phyloP scores from a whole-genome alignment of 92 coral and sea anemone species.

The Actinostola sp. region DNA sequence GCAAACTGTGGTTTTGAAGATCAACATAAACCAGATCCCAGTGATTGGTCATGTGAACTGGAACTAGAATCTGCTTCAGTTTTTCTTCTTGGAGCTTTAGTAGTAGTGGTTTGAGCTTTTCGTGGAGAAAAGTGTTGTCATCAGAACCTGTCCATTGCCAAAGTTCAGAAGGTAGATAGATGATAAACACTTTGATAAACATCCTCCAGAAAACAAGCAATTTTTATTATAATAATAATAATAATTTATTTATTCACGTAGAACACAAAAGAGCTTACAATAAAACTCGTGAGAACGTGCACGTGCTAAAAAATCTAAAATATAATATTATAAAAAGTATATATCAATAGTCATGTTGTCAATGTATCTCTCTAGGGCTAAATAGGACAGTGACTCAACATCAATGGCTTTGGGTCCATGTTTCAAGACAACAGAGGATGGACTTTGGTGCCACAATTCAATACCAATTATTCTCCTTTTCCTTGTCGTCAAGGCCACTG shows the following conservation, averaged over 20 bases:
- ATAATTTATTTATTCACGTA: too few relatives aligned
- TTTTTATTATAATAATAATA: too few relatives aligned
- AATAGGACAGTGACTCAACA: conserved; percentile 28
- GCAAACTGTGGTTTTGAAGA: conserved; percentile 2
- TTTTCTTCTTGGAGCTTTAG: not conserved
- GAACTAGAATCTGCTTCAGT: conserved; percentile 26
- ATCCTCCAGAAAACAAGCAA: too few relatives aligned
- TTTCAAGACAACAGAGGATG: conserved; percentile 11
- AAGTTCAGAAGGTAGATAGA: conserved; percentile 36
- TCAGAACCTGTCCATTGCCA: conserved; percentile 19
- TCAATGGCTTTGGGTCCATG: conserved; percentile 30
- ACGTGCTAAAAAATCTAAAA: too few relatives aligned
- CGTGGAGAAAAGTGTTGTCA: conserved; percentile 2
- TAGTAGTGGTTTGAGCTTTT: not conserved
- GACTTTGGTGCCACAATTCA: conserved; percentile 23
- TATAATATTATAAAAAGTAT: conserved; percentile 1
- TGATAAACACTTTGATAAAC: too few relatives aligned
- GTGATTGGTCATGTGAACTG: conserved; percentile 47
- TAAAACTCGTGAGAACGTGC: too few relatives aligned
- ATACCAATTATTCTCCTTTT: conserved; percentile 24
- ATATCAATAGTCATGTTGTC: conserved; percentile 36
- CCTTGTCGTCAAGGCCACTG: too few relatives aligned
- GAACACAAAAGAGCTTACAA: too few relatives aligned
- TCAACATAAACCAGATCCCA: conserved; percentile 39
- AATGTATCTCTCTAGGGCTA: conserved; percentile 26